Base-by-base conservation (phyloP, 2,113 vertebrate genomes). In the Hipposideros armiger region DNA sequence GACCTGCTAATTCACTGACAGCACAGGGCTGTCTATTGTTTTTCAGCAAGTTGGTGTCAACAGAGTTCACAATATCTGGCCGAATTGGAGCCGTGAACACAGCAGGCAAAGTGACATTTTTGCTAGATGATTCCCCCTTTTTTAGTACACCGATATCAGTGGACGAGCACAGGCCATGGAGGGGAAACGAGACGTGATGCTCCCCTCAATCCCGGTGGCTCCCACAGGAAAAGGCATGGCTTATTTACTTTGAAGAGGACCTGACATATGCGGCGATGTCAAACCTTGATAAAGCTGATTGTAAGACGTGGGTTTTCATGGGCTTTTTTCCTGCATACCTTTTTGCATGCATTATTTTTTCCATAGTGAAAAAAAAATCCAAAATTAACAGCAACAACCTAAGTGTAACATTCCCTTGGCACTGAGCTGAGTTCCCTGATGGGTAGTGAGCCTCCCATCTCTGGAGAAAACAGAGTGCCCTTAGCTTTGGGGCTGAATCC, bases 401-500 rank as follows among this genome's bases (percentile, higher is more conserved):
- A 74, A 52, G 11, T 19, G 11, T 14, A 40, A 58, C 11, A 47
- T 7, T 1, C 16, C 40, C 47, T 52, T 45, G 40, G 42, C 52
- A 40, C 2, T 11, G 10, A 56, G 52, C 24, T 30, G n/a, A 30
- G 32, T 45, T 20, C 40, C n/a, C 62, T 14, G 70, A 15, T 32
- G 17, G 42, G 54, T 24, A 6, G 14, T 0, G 4, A 56, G 24
- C 52, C 15, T 7, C 45, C 54, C 1, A 0, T 85, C 20, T 69
- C 50, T 30, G 58, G 50, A 45, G 13, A 82, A 45, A 52, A 52
- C 17, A 28, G 45, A 56, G 52, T 17, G 30, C 19, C 28, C 15
- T 52, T 93, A 40, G 30, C 16, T 30, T 93, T 40, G 24, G 11
- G 32, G 20, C 50, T 36, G 36, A 54, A 30, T 19, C 81, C n/a